A percentile compares a stretch with the other conserved stretches of the same genome.
Evolutionary conservation across 2,113 vertebrate species (phyloP).

Genomic region (Leucopsar rothschildi): DNA sequence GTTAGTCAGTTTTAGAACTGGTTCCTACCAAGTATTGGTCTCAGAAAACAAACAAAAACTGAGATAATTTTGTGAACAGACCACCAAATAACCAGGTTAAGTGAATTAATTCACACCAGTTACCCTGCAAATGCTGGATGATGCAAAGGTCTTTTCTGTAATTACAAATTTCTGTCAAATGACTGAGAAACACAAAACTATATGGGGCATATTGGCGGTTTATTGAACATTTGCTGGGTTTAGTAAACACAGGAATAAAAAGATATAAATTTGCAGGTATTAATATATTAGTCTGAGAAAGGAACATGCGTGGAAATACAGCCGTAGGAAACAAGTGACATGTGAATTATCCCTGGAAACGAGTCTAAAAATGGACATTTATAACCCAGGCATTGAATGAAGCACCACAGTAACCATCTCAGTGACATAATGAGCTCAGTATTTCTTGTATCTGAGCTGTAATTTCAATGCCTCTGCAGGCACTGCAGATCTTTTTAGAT

Average conservation of each 20-base stretch:
- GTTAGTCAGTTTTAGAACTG: neutral
- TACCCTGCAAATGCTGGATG: neutral
- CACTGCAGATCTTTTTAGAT: neutral
- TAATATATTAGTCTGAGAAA: neutral
- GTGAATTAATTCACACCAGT: neutral
- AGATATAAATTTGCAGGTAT: neutral
- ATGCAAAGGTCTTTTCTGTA: neutral
- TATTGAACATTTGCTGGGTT: neutral
- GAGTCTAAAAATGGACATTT: neutral
- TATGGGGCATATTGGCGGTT: neutral
- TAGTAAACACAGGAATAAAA: neutral
- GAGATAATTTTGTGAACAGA: neutral
- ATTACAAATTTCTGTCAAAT: neutral
- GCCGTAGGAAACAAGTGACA: neutral
- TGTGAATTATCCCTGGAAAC: neutral
- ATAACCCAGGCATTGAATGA: neutral
- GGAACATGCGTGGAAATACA: neutral
- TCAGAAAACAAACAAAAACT: neutral
- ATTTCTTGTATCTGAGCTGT: neutral
- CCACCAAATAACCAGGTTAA: neutral
- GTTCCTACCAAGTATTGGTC: neutral
- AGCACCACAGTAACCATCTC: neutral
- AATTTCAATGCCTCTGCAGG: neutral
- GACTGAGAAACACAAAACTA: neutral
- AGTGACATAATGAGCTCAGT: neutral